Conservation (phyloP, 2,888 invertebrate species). For the Muschampia plurimacula region DNA sequence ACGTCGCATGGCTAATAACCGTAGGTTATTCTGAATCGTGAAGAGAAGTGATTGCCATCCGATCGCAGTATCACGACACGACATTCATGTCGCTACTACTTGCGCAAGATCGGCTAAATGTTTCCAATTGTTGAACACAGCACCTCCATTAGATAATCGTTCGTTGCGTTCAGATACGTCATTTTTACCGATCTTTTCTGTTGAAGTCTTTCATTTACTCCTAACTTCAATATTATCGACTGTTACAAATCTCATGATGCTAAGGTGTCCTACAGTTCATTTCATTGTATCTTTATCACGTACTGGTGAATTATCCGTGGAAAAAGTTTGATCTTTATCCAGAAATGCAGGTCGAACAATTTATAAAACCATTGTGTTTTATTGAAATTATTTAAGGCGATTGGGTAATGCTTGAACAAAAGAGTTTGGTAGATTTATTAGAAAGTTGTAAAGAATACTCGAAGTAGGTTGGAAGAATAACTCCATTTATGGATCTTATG, state of each 20-base stretch:
- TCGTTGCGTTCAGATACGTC: conserved; percentile 36
- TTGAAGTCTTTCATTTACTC: not conserved
- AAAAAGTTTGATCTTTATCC: conserved; percentile 25
- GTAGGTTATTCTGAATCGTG: conserved; percentile 68
- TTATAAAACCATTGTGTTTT: conserved; percentile 24
- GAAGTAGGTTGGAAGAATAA: not conserved
- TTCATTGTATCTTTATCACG: conserved; percentile 2
- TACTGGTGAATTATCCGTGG: conserved; percentile 17
- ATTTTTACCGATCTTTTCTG: not conserved
- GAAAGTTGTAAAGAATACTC: not conserved
- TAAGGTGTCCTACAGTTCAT: conserved; percentile 6
- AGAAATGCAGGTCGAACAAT: conserved; percentile 26
- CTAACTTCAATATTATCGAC: not conserved
- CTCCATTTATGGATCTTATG: conserved; percentile 5
- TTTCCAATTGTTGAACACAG: conserved; percentile 59
- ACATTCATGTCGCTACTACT: conserved; percentile 53
- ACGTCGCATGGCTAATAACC: conserved; percentile 59
- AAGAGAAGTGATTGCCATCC: conserved; percentile 76
- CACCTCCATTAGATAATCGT: conserved; percentile 42
- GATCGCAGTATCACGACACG: conserved; percentile 71
- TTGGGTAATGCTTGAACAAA: conserved; percentile 24
- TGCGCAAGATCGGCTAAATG: conserved; percentile 70
- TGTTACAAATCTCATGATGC: conserved; percentile 1
- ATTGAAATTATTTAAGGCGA: conserved; percentile 25
- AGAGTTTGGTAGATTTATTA: conserved; percentile 19